Base-by-base conservation (phyloP, 2,888 invertebrate species). In the Nymphalis c-album region DNA sequence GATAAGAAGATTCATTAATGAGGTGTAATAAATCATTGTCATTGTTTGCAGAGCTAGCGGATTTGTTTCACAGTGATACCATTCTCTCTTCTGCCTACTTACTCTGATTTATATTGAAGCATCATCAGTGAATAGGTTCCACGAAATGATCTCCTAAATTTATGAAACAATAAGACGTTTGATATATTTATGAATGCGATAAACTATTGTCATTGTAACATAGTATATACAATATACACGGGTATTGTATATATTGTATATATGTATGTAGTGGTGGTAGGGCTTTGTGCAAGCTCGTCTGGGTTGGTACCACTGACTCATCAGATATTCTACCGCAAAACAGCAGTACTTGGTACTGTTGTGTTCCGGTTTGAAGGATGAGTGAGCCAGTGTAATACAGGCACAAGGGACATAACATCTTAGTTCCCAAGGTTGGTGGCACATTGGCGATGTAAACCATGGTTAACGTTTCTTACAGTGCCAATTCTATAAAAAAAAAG, bases 131-230 rank as follows among this genome's bases (percentile, higher is more conserved):
- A 69, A 64, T 70, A 60, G 64, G 60, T 63, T 71, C 70, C 62
- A 68, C 72, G 74, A 74, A 74, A 68, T 71, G 74, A 73, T 72
- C 69, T 67, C 68, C 66, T 73, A 70, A 40, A 40, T 71, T 72
- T 69, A 63, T 59, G 64, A 72, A 74, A 75, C 72, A 77, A 73
- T 75, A 74, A 72, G 71, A 66, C 46, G 60, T 63, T 70, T 74
- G 71, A 71, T 71, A 70, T 73, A 71, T 72, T 74, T 74, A 75
- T 70, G 72, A 55, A 45, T 40, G 26, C 48, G 7, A 50, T 50
- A 18, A 40, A 18, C 48, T 1, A 18, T 18, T 5, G 50, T 18
- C 18, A 20, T 18, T 18, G 46, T 66, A 40, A 45, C 20, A 18
- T 7, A 8, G 1, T 18, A 18, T n/a, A 17, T 40, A 40, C 10